Evolutionary conservation across 1,140 invertebrate species (phyloP), one percentile per base, ranked within the genome.

Genomic region (Psilanteris sp.): DNA sequence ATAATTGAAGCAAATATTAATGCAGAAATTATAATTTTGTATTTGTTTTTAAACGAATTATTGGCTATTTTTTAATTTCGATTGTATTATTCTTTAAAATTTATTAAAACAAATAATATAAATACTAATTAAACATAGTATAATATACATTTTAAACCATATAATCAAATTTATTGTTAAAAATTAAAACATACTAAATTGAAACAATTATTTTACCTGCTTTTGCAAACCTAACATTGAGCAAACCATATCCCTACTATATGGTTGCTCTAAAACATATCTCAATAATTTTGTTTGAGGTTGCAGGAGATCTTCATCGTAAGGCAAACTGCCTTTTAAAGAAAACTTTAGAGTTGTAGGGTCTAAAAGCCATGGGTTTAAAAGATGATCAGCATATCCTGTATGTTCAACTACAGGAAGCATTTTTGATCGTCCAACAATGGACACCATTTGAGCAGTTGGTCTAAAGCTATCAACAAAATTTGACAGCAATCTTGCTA

Each of bases 161-260:
- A n/a, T n/a, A n/a, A n/a, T n/a, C n/a, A n/a, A n/a, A n/a, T n/a
- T n/a, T n/a, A n/a, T n/a, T n/a, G n/a, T n/a, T n/a, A n/a, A 83
- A 82, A 48, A 55, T 37, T 11, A 26, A 68, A 79, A 57, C 36
- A 66, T 36, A n/a, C 46, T n/a, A 44, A 26, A n/a, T 26, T 5
- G 7, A 29, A 57, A 26, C 29, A 9, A 72, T 34, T 15, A 68
- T n/a, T n/a, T n/a, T n/a, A 93, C 92, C 88, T 94, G 95, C 88
- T 97, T 97, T 80, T 97, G 96, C 5, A 98, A 87, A 31, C 96
- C 95, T 10, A 99, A 89, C 95, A 98, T 98, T 0, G 93, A 94
- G 68, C 95, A 97, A 48, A 98, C 96, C 94, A 98, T 97, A 79
- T 99, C 97, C 67, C 96, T 91, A 1, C 96, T 98, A 85, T 98